Evolutionary conservation across 1,140 invertebrate species (phyloP), one percentile per base, ranked within the genome.

Genomic region (Gryllus bimaculatus): DNA sequence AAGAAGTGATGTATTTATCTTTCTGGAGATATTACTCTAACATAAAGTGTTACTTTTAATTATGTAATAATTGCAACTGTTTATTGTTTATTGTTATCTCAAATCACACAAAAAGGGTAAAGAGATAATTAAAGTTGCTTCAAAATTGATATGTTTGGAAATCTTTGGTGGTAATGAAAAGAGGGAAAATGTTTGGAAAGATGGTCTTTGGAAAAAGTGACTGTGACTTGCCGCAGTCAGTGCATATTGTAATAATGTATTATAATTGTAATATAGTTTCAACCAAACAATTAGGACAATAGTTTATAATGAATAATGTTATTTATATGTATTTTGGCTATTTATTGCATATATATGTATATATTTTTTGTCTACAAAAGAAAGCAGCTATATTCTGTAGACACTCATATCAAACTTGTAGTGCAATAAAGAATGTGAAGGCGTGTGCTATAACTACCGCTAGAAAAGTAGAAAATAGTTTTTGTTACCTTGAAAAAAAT

Each of bases 301-400:
- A 66, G 54, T 66, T 66, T 66, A 18, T 66, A 66, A 66, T 66
- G 54, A 66, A 66, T 66, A 66, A 66, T 18, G 18, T 66, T 66
- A 66, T 66, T 66, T 66, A 18, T 66, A 66, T 66, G 54, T 66
- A 66, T 66, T 66, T 66, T 66, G 54, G 54, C 54, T 66, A 66
- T 66, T 66, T 66, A 66, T 66, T 66, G 54, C 54, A 66, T 66
- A 66, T 66, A 66, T 66, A 66, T 66, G 18, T 66, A 66, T 66
- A 66, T 66, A 13, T 66, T 66, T 66, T 66, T 10, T 66, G 10
- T 66, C 10, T 18, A 66, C 10, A 66, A 66, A 13, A 10, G 18
- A 7, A 66, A 66, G 54, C 54, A 66, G 18, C 54, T 66, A 66
- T 66, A 66, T 66, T 66, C 54, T 66, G 54, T 66, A 66, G 54